Evolutionary conservation across 2,888 invertebrate genomes (phyloP).

Genomic region (Tridacna crocea): DNA sequence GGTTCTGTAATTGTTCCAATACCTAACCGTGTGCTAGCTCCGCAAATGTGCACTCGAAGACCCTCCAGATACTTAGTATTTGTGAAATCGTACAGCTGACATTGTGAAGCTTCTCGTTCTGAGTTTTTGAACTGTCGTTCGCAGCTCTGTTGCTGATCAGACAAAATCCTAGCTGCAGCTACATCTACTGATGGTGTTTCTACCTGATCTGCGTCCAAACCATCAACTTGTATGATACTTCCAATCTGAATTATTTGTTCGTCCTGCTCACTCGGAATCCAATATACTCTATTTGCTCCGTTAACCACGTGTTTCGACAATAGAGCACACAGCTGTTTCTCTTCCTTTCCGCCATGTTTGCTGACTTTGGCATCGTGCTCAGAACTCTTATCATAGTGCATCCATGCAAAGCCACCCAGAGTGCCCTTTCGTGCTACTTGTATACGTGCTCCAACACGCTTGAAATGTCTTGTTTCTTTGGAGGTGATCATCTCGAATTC

Average conservation of each 20-base stretch:
- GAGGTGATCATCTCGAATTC: constrained; percentile 7
- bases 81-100: background rate
- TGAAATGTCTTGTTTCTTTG: constrained; percentile 14
- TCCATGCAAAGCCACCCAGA: constrained; percentile 21
- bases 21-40: constrained; percentile 30
- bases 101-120: background rate
- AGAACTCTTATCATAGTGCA: background rate
- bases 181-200: constrained; percentile 9
- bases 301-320: constrained; percentile 19
- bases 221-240: constrained; percentile 2
- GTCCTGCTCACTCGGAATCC: background rate
- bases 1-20: constrained; percentile 23
- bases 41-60: constrained; percentile 35
- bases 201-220: no score
- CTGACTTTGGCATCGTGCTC: background rate
- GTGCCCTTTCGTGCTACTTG: constrained; percentile 9
- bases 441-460: constrained; percentile 15
- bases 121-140: constrained; percentile 1
- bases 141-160: background rate
- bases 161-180: constrained; percentile 10
- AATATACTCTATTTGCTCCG: constrained; percentile 7
- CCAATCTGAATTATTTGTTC: constrained; percentile 1
- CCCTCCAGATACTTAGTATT: background rate
- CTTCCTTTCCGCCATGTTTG: background rate
- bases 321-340: constrained; percentile 12